Evolutionary conservation across 2,888 invertebrate genomes (phyloP).

Genomic region (Meandrusa payeni): DNA sequence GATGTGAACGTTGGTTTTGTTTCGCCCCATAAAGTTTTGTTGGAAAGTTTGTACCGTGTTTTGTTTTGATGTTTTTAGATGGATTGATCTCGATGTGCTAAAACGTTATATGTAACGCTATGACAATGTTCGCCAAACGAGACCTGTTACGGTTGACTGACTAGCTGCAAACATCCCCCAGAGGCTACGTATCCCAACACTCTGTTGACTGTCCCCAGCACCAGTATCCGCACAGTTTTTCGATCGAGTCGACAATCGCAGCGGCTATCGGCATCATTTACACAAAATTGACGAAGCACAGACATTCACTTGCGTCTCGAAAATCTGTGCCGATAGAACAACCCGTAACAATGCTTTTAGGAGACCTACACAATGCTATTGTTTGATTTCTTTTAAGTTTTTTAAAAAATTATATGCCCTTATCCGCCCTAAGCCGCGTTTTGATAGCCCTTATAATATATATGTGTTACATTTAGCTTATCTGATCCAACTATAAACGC

Average conservation of each 20-base stretch:
- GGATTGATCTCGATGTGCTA: constrained; percentile 68
- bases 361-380: constrained; percentile 74
- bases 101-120: constrained; percentile 80
- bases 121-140: constrained; percentile 68
- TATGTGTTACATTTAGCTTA: constrained; percentile 58
- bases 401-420: constrained; percentile 63
- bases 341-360: constrained; percentile 73
- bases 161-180: constrained; percentile 66
- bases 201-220: constrained; percentile 64
- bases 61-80: constrained; percentile 67
- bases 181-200: constrained; percentile 54
- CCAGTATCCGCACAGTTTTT: constrained; percentile 55
- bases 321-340: constrained; percentile 51
- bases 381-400: constrained; percentile 66
- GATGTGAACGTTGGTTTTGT: constrained; percentile 58
- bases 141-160: constrained; percentile 59
- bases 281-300: constrained; percentile 18
- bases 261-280: constrained; percentile 16
- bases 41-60: constrained; percentile 56
- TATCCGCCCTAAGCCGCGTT: constrained; percentile 73
- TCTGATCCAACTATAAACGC: constrained; percentile 54
- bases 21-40: constrained; percentile 56
- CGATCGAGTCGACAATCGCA: constrained; percentile 42
- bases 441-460: constrained; percentile 62
- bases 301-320: constrained; percentile 13